These are phyloP conservation scores for Genyomyrus donnyi DNA, from an alignment of 2,113 vertebrate species.

Conservation along the genomic window DNA sequence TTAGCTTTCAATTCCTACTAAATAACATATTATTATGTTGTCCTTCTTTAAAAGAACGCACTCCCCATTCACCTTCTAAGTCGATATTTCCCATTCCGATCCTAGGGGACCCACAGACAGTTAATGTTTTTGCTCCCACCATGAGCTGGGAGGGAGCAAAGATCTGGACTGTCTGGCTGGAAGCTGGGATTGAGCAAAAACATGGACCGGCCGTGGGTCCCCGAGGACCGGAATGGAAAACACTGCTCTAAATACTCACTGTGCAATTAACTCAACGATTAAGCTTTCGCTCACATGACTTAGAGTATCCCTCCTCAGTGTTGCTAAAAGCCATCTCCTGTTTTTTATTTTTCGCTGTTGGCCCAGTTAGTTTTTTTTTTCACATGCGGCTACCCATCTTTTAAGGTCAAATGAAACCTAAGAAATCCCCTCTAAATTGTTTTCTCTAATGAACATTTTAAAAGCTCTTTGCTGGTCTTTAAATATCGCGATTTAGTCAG, in stretches of 20 bases:
- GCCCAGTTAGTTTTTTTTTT: conserved; percentile 62
- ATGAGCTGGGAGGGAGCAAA: not conserved
- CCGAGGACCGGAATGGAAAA: no score
- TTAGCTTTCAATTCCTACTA: not conserved
- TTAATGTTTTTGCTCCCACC: not conserved
- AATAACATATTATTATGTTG: not conserved
- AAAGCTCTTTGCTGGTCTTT: conserved; percentile 78
- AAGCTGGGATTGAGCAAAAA: not conserved
- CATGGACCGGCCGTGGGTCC: not conserved
- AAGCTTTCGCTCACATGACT: not conserved
- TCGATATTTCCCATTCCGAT: not conserved
- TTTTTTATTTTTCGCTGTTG: not conserved
- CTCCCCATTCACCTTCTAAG: not conserved
- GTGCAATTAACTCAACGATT: not conserved
- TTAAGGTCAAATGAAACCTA: conserved; percentile 63
- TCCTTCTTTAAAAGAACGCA: not conserved
- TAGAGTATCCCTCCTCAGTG: not conserved
- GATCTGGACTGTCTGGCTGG: no score
- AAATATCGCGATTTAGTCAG: conserved; percentile 81
- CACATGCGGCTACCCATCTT: conserved; percentile 62
- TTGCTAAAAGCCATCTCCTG: not conserved
- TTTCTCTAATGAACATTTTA: conserved; percentile 70
- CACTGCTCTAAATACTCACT: not conserved
- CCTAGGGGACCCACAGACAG: not conserved
- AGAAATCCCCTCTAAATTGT: conserved; percentile 70